phyloP scores from a whole-genome alignment of 1,140 invertebrate species.

The Diachasma alloeum region DNA sequence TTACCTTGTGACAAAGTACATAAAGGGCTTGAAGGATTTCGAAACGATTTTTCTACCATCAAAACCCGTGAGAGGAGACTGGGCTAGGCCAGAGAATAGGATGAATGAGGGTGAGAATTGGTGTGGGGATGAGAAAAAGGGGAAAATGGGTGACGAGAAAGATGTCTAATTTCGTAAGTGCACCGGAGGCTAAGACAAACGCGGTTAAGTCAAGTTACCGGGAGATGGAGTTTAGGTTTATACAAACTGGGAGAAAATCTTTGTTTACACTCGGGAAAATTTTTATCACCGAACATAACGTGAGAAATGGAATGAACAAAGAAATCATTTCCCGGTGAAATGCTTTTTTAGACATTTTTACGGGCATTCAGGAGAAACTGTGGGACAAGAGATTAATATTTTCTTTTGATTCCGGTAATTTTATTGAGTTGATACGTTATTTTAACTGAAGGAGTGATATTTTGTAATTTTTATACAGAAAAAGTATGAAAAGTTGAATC shows the following conservation, averaged over 20 bases:
- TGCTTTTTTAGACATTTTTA: too few species aligned
- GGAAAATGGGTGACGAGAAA: constrained; percentile 1
- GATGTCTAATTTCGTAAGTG: constrained; percentile 30
- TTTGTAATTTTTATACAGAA: too few species aligned
- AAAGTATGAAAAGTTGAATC: too few species aligned
- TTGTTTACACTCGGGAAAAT: neutral
- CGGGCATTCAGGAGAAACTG: too few species aligned
- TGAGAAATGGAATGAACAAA: neutral
- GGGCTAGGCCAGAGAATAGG: neutral
- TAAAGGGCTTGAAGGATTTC: constrained; percentile 24
- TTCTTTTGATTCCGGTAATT: too few species aligned
- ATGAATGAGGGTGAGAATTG: neutral
- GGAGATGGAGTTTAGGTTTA: neutral
- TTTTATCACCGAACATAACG: neutral
- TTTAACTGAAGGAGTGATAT: too few species aligned
- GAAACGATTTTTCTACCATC: constrained; percentile 29
- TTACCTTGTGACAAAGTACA: constrained; percentile 28
- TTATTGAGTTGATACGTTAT: too few species aligned
- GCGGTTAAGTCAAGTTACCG: constrained; percentile 6
- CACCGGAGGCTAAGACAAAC: constrained; percentile 18
- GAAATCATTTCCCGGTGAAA: too few species aligned
- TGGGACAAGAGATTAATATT: too few species aligned
- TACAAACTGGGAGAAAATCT: neutral
- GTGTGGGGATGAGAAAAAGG: neutral
- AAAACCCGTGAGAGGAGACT: neutral